phyloP scores from a whole-genome alignment of 64 coral and sea anemone genomes.

The Montipora cactus region DNA sequence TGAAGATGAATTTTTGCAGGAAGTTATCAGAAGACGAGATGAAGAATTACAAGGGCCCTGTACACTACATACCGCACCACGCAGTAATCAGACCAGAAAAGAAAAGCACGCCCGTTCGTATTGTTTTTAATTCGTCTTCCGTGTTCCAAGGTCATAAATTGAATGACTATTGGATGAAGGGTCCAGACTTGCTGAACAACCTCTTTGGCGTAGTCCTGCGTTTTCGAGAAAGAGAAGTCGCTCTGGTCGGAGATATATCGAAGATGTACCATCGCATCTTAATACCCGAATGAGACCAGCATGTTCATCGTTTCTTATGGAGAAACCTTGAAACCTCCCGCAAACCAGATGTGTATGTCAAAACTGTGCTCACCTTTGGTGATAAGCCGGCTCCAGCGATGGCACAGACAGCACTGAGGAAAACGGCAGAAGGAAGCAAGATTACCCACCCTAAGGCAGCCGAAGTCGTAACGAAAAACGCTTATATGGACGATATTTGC shows the following conservation, averaged over 20 bases:
- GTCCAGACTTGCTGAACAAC: too few relatives aligned
- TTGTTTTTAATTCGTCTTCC: conserved; percentile 78
- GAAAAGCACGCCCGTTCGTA: conserved; percentile 69
- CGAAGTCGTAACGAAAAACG: neutral
- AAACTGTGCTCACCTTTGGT: neutral
- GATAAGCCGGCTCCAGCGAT: neutral
- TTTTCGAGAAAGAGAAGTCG: too few relatives aligned
- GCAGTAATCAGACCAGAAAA: conserved; percentile 64
- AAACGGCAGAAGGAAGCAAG: conserved; percentile 3
- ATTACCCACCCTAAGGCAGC: neutral
- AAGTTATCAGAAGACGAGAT: conserved; percentile 50
- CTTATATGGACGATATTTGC: conserved; percentile 33
- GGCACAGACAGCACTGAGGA: neutral
- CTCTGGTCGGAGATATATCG: conserved; percentile 25
- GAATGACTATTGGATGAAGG: too few relatives aligned
- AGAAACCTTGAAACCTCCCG: neutral
- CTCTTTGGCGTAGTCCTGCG: too few relatives aligned
- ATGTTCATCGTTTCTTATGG: conserved; percentile 54
- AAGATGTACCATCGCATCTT: conserved; percentile 70
- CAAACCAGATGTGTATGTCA: conserved; percentile 24
- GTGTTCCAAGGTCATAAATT: conserved; percentile 14
- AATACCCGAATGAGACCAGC: conserved; percentile 52
- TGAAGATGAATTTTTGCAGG: conserved; percentile 32
- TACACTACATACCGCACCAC: conserved; percentile 68
- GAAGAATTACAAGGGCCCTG: conserved; percentile 25